Base-by-base conservation (phyloP, 2,113 vertebrate species). In the Cyprinodon brontotheroides region DNA sequence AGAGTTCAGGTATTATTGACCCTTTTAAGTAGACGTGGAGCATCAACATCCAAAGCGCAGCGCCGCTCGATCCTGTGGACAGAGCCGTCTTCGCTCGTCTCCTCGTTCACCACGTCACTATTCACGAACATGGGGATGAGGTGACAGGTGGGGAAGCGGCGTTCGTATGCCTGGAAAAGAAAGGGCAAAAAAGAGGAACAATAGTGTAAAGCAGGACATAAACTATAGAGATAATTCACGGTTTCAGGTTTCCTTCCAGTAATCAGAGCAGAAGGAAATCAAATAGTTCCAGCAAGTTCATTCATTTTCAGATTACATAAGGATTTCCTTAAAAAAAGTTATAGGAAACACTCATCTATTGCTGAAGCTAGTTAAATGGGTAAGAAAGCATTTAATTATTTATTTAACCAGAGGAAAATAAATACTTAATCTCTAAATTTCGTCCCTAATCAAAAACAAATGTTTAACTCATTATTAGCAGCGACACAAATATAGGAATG, bases 111-210 rank as follows among this genome's bases (percentile, higher is more conserved):
- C 7, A 94, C 95, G 70, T 99, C 96, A 15, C 98, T 99, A 67
- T 93, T 96, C 82, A 99, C 97, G 61, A 99, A 99, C 96, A 99
- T 98, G 3, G 98, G 98, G 64, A 99, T 99, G 79, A 99, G 93
- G 40, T 96, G 97, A 79, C 97, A 99, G 0, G 97, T 99, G 0
- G 98, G 98, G 87, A 99, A 99, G 59, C 98, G 95, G 59, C 96
- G 95, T 70, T 99, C 97, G 20, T 99, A 99, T 3, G 98, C 98
- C 98, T 99, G 63, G 36, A 65, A 60, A 17, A 40, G 29, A 29
- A 61, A 59, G 12, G 10, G 66, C 36, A 1, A 74, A 11, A 65
- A 41, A n/a, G 9, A 70, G 40, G 1, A 77, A 15, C 36, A 20
- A 1, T 61, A 64, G 0, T 15, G 15, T 61, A 36, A 29, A 14